Evolutionary conservation across 2,888 invertebrate genomes (phyloP), one percentile per base, ranked within the genome.

Genomic region (Hydriomena furcata): DNA sequence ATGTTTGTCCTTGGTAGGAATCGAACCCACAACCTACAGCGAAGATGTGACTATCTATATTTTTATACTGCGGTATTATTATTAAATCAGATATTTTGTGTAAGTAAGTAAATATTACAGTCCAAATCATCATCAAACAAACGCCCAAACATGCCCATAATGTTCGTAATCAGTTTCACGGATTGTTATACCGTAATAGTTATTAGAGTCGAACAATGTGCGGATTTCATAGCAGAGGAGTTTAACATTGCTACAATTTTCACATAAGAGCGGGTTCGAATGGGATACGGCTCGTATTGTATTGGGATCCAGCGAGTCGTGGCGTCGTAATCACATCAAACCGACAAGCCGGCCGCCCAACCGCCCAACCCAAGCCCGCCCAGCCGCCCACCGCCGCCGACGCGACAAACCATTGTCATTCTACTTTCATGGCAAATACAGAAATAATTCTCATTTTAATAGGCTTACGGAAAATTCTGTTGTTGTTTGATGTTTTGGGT

Each of bases 301-400:
- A 93, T 93, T 92, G 91, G 84, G 84, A 84, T 67, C 89, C 92
- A 91, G 79, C 91, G 92, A 93, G 91, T 91, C 93, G 93, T 91
- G 90, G 87, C 73, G 89, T 79, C 72, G 90, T 94, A 94, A 94
- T 94, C 94, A 91, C 93, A 93, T 94, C 93, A 93, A 47, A 66
- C 67, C 73, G 71, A 70, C 67, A 60, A 73, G 71, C 69, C 52
- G 56, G 65, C 61, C 51, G 62, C 63, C 61, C 55, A 32, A 13
- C 20, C 50, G 55, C 65, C 66, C 52, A 60, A 62, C 68, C 63
- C 68, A 65, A 64, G 65, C 65, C n/a, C 60, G 63, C 66, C 68
- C 34, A 32, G 35, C 69, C 73, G 69, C 69, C 72, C 80, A 79
- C 83, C 27, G 76, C 81, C 83, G 81, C 63, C 83, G 79, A 84